Conservation (phyloP, 2,888 invertebrate species). For the Pterobdella sp. region DNA sequence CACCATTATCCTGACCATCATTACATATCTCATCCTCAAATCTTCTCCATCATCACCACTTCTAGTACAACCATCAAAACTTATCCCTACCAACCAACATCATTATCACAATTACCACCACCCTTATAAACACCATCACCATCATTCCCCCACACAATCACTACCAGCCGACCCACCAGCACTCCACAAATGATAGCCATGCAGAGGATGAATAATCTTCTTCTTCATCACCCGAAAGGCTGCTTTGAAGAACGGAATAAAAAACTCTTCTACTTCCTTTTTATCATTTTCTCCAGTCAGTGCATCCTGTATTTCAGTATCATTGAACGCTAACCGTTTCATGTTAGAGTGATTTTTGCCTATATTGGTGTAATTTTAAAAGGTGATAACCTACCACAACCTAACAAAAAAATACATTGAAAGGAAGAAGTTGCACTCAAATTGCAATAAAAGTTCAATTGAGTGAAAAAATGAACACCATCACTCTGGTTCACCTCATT, state of each 20-base stretch:
- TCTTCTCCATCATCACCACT: slow-evolving; percentile 7
- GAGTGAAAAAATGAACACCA: too few species aligned
- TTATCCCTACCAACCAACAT: slow-evolving; percentile 1
- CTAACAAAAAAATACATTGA: too few species aligned
- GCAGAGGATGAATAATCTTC: slow-evolving; percentile 70
- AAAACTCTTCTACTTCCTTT: slow-evolving; percentile 53
- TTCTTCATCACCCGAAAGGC: slow-evolving; percentile 67
- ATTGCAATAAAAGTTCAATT: too few species aligned
- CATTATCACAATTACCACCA: neutral
- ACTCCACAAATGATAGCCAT: slow-evolving; percentile 53
- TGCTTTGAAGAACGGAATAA: slow-evolving; percentile 71
- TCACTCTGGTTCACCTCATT: too few species aligned
- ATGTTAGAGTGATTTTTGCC: too few species aligned
- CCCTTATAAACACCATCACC: neutral
- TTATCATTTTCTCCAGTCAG: slow-evolving; percentile 32
- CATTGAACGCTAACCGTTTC: too few species aligned
- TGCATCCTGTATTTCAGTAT: too few species aligned
- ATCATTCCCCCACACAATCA: neutral
- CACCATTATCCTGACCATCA: neutral
- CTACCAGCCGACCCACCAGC: slow-evolving; percentile 42
- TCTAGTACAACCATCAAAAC: slow-evolving; percentile 5
- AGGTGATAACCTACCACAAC: too few species aligned
- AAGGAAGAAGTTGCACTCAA: too few species aligned
- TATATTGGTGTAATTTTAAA: too few species aligned
- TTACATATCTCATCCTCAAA: neutral